Evolutionary conservation across 2,888 invertebrate species (phyloP), one percentile per base, ranked within the genome.

Genomic region (Drosophila helvetica): DNA sequence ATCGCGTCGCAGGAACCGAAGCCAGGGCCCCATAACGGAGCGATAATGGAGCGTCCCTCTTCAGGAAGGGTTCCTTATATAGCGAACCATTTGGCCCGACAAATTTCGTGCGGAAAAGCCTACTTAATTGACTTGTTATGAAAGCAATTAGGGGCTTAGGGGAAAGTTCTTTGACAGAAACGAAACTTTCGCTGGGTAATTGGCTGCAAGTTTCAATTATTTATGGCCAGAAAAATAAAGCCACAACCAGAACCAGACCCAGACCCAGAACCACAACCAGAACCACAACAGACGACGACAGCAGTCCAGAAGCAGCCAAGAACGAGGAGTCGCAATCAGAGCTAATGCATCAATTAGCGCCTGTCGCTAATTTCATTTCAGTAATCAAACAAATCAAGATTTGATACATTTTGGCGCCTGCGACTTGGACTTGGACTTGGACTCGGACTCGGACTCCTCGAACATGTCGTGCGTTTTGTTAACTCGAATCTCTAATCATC

Each of bases 121-220:
- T 15, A 19, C 9, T 27, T 77, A 82, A 82, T 87, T 81, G 79
- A 67, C 56, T 74, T 79, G 81, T 84, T 82, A 27, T 82, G 42
- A 67, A 62, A 54, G 51, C 62, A 63, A 79, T 76, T 78, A 58
- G 12, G 17, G 3, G 30, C 76, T 76, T 78, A 55, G 12, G 17
- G 3, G 30, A 33, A 54, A 63, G 53, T 67, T 69, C 8, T 17
- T 18, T 18, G n/a, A 6, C 38, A 25, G 25, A 22, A 22, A n/a
- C n/a, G n/a, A 58, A 79, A 59, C 51, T 82, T 75, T 52, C 7
- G 22, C 15, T 19, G 52, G 25, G 27, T 48, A 72, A 51, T 78
- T 84, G 68, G 52, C 65, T 62, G 61, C 54, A 58, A 33, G 72
- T 57, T 17, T 10, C 47, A 58, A 63, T 51, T 63, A 55, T 52